Percentiles rank a stretch among this genome's conserved stretches.
These are phyloP conservation scores for Passer domesticus DNA, from an alignment of 2,113 vertebrate species.

Conservation along the genomic window DNA sequence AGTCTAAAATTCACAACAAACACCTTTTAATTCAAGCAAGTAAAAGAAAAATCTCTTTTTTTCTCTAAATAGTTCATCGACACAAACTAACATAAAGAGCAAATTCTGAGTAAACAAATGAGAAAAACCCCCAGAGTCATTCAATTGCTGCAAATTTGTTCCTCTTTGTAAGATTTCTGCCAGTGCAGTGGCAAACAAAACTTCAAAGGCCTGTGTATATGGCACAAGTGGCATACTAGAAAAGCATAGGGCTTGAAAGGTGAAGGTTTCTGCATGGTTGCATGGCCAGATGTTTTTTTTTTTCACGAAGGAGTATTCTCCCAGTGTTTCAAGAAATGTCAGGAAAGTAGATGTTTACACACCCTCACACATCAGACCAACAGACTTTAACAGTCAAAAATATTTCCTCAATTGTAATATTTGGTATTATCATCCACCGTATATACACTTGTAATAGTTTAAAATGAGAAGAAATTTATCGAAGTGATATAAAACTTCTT, in stretches of 20 bases:
- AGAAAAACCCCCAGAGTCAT: background rate
- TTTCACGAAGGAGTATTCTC: background rate
- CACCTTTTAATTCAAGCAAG: background rate
- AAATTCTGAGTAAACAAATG: background rate
- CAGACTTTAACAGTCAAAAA: background rate
- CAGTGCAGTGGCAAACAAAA: background rate
- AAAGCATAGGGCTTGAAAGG: background rate
- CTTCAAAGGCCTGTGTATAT: background rate
- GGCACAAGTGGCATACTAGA: background rate
- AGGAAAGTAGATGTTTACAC: background rate
- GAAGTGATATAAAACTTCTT: background rate
- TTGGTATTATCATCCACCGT: background rate
- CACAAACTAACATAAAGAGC: background rate
- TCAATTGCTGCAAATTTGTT: background rate
- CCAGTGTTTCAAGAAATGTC: background rate
- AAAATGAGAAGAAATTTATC: background rate
- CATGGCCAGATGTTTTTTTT: background rate
- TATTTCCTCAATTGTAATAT: background rate
- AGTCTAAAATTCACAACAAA: background rate
- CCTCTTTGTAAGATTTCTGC: background rate
- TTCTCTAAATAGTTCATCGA: background rate
- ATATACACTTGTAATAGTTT: background rate
- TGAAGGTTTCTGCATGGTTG: background rate
- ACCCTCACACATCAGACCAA: background rate
- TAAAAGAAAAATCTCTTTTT: background rate